These are phyloP conservation scores for Aricia agestis DNA, from an alignment of 1,140 invertebrate genomes.

Conservation along the genomic window DNA sequence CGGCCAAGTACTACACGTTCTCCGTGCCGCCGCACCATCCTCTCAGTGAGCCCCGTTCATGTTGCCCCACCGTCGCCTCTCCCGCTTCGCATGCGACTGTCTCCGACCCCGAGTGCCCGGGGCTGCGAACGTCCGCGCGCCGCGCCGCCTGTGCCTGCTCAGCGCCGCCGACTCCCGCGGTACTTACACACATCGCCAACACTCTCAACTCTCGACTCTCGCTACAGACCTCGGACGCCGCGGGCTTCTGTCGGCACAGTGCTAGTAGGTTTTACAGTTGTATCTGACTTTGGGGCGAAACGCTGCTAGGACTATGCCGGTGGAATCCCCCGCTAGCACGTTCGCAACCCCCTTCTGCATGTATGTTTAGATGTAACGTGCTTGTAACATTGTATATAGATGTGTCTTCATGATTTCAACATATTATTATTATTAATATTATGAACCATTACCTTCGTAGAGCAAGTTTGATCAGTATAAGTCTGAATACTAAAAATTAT, in stretches of 20 bases:
- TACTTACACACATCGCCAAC: constrained; percentile 52
- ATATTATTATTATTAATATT: not conserved
- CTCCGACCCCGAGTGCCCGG: constrained; percentile 68
- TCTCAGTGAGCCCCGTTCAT: constrained; percentile 76
- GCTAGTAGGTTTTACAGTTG: constrained; percentile 29
- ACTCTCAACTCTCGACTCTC: not conserved
- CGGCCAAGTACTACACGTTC: constrained; percentile 80
- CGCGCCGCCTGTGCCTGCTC: constrained; percentile 38
- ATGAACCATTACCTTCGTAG: no score
- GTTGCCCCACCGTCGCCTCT: constrained; percentile 74
- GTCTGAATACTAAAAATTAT: no score
- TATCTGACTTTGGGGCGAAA: constrained; percentile 10
- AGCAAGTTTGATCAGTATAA: no score
- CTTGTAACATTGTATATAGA: constrained; percentile 37
- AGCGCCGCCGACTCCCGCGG: constrained; percentile 50
- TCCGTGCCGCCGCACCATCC: constrained; percentile 77
- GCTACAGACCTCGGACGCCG: not conserved
- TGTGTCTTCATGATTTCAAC: not conserved
- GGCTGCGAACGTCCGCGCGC: constrained; percentile 65
- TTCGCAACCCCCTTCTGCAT: constrained; percentile 74
- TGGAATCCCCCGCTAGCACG: constrained; percentile 41
- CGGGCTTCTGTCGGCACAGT: constrained; percentile 33
- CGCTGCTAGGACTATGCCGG: constrained; percentile 41
- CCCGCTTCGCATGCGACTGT: constrained; percentile 74
- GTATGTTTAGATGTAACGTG: constrained; percentile 63